These are phyloP conservation scores for Stenopsyche tienmushanensis DNA, from an alignment of 1,140 invertebrate genomes.

Conservation along the genomic window DNA sequence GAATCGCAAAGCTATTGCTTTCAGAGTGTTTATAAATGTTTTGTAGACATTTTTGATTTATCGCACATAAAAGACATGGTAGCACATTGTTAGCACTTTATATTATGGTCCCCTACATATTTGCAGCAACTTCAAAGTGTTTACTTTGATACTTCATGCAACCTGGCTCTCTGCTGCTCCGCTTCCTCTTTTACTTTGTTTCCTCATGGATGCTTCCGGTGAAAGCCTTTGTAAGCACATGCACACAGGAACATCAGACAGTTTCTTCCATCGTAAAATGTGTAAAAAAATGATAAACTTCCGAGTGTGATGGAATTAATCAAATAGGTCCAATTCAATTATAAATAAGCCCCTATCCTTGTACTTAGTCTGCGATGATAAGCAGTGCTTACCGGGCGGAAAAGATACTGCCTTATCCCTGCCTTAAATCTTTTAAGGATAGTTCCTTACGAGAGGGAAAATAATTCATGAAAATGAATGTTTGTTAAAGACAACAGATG, in stretches of 20 bases:
- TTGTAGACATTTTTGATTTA: no score
- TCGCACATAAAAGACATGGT: no score
- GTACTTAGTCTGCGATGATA: not conserved
- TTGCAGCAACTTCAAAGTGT: not conserved
- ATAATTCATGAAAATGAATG: no score
- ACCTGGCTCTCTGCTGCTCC: constrained; percentile 8
- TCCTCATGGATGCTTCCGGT: not conserved
- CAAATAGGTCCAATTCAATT: not conserved
- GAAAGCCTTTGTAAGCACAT: not conserved
- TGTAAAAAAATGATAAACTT: not conserved
- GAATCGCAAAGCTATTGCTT: no score
- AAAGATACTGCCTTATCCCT: no score
- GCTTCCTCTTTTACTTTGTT: constrained; percentile 13
- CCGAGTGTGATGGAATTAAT: not conserved
- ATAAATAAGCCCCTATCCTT: not conserved
- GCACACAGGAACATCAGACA: not conserved
- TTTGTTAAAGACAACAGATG: no score
- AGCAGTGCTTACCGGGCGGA: not conserved
- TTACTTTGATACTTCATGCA: constrained; percentile 3
- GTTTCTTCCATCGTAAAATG: not conserved
- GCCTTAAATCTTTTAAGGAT: no score
- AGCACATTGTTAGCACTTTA: not conserved
- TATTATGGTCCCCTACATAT: not conserved
- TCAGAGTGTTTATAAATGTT: no score
- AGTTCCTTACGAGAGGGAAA: no score